These are phyloP conservation scores for Drosophila paramelanica DNA, from an alignment of 2,888 invertebrate genomes.

Conservation along the genomic window DNA sequence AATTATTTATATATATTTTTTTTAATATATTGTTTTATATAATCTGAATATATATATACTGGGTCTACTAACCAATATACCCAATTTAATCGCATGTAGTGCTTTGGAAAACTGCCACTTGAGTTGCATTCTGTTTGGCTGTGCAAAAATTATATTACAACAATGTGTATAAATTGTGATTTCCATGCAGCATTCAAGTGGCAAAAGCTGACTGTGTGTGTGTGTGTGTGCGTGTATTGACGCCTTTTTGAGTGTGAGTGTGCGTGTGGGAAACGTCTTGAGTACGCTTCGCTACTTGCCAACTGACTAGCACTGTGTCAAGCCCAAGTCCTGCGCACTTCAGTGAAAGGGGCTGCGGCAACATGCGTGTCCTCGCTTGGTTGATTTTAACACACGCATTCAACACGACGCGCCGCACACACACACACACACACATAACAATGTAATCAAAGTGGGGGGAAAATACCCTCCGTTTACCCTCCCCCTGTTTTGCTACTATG, in stretches of 20 bases:
- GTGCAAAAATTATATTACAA: constrained; percentile 78
- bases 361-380: constrained; percentile 68
- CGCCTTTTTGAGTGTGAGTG: constrained; percentile 20
- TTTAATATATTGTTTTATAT: no score
- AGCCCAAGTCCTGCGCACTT: constrained; percentile 22
- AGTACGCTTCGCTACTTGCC: constrained; percentile 64
- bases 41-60: no score
- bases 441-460: constrained; percentile 58
- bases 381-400: constrained; percentile 71
- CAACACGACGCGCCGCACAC: constrained; percentile 45
- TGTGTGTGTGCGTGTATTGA: constrained; percentile 32
- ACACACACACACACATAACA: constrained; percentile 39
- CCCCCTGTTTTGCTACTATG: neutral
- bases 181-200: constrained; percentile 70
- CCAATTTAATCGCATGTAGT: neutral
- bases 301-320: constrained; percentile 62
- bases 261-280: constrained; percentile 38
- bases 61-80: neutral
- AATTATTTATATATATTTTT: no score
- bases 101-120: constrained; percentile 57
- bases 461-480: neutral
- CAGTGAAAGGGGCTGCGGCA: constrained; percentile 18
- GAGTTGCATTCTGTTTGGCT: constrained; percentile 67
- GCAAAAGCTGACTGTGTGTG: constrained; percentile 46
- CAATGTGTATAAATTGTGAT: constrained; percentile 81